phyloP scores from a whole-genome alignment of 2,888 invertebrate species.

The Atherix ibis region DNA sequence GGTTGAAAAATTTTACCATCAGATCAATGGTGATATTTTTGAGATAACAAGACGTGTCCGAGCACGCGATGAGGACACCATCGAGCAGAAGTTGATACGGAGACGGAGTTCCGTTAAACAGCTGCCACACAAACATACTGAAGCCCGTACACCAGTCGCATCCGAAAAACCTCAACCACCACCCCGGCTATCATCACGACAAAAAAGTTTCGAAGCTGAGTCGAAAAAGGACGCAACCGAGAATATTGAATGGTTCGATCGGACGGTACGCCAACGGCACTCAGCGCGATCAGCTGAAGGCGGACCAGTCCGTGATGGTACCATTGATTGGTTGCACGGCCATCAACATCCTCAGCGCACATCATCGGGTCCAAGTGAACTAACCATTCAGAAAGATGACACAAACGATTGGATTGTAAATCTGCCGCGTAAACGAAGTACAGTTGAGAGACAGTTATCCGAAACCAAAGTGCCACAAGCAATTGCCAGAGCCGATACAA shows the following conservation, averaged over 20 bases:
- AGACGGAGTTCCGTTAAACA: constrained; percentile 24
- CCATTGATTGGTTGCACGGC: constrained; percentile 28
- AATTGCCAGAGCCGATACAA: not conserved
- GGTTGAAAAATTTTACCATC: constrained; percentile 33
- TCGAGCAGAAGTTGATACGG: constrained; percentile 28
- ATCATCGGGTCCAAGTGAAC: constrained; percentile 31
- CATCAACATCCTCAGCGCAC: constrained; percentile 28
- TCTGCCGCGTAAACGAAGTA: constrained; percentile 25
- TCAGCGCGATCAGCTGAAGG: constrained; percentile 32
- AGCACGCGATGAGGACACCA: constrained; percentile 28
- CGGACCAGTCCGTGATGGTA: constrained; percentile 28
- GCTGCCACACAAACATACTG: constrained; percentile 14
- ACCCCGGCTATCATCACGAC: constrained; percentile 13
- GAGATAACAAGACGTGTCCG: constrained; percentile 29
- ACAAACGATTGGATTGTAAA: constrained; percentile 30
- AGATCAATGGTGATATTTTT: constrained; percentile 32
- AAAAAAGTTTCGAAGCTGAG: constrained; percentile 18
- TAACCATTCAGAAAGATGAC: constrained; percentile 30
- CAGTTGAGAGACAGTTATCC: constrained; percentile 14
- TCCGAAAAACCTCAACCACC: constrained; percentile 13
- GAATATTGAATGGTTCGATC: constrained; percentile 29
- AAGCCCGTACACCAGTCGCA: constrained; percentile 8
- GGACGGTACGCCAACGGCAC: constrained; percentile 30
- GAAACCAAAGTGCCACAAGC: constrained; percentile 2
- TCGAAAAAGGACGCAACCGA: constrained; percentile 13